Evolutionary conservation across 2,113 vertebrate genomes (phyloP).

Genomic region (Daphoenositta chrysoptera): DNA sequence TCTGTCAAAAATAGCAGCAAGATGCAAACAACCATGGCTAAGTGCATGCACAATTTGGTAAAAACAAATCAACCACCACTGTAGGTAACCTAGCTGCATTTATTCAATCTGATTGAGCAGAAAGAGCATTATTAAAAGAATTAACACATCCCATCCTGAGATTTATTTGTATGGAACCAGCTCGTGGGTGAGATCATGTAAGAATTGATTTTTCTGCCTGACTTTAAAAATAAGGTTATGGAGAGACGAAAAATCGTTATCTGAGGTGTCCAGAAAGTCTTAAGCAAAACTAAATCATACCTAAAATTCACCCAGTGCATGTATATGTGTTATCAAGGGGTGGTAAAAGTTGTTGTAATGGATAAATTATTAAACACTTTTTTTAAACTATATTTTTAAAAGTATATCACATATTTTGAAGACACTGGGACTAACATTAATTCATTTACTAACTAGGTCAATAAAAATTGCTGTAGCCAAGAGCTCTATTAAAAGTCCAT

Average conservation of each 20-base stretch:
- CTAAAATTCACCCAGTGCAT: not conserved
- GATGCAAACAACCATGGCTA: not conserved
- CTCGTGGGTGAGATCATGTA: slow-evolving; percentile 7
- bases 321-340: not conserved
- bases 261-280: not conserved
- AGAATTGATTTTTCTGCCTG: slow-evolving; percentile 35
- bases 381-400: not conserved
- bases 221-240: slow-evolving; percentile 18
- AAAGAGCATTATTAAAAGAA: slow-evolving; percentile 35
- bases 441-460: slow-evolving; percentile 73
- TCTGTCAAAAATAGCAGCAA: not conserved
- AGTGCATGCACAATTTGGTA: not conserved
- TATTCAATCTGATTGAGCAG: slow-evolving; percentile 26
- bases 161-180: slow-evolving; percentile 25
- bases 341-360: not conserved
- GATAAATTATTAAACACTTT: not conserved
- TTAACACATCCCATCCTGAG: not conserved
- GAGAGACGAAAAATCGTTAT: slow-evolving; percentile 10
- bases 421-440: slow-evolving; percentile 47
- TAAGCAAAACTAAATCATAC: slow-evolving; percentile 19
- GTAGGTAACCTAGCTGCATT: not conserved
- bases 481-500: slow-evolving; percentile 75
- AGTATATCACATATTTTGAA: slow-evolving; percentile 33
- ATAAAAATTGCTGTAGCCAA: slow-evolving; percentile 71
- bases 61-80: not conserved